Percentiles rank a stretch among this genome's conserved stretches.
Evolutionary conservation across 1,140 invertebrate genomes (phyloP).

Genomic region (Lasaia peninsularis): DNA sequence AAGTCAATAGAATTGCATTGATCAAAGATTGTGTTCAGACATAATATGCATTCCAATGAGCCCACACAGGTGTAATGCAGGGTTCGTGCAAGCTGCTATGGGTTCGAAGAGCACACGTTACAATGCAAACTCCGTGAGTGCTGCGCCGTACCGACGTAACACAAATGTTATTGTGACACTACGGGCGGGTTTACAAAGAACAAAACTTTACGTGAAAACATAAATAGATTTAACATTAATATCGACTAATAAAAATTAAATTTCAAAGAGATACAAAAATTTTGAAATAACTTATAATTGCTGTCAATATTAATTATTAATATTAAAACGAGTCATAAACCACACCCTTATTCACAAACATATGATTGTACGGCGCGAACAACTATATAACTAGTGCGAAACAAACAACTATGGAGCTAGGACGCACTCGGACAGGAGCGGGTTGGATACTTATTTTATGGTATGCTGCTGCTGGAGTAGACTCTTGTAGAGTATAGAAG

Average conservation of each 20-base stretch:
- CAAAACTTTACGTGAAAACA: background rate
- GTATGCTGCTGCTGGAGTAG: too few species aligned
- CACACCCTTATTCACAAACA: background rate
- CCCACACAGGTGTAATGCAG: slow-evolving; percentile 18
- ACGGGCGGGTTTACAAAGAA: background rate
- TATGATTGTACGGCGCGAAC: background rate
- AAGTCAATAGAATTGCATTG: background rate
- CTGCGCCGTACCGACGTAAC: slow-evolving; percentile 17
- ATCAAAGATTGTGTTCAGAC: background rate
- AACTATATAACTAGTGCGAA: background rate
- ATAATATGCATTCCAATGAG: slow-evolving; percentile 31
- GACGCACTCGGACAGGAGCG: background rate
- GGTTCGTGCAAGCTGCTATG: slow-evolving; percentile 40
- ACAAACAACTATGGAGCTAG: slow-evolving; percentile 2
- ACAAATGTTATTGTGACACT: background rate
- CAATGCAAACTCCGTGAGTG: slow-evolving; percentile 24
- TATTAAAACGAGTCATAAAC: background rate
- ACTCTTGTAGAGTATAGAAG: too few species aligned
- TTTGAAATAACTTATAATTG: too few species aligned
- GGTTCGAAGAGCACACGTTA: slow-evolving; percentile 53
- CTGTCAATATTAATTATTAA: too few species aligned
- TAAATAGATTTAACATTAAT: too few species aligned
- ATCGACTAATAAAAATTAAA: too few species aligned
- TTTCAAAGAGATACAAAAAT: too few species aligned
- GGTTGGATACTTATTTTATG: background rate